Base-by-base conservation (phyloP, 2,888 invertebrate genomes). In the Atrina japonica region DNA sequence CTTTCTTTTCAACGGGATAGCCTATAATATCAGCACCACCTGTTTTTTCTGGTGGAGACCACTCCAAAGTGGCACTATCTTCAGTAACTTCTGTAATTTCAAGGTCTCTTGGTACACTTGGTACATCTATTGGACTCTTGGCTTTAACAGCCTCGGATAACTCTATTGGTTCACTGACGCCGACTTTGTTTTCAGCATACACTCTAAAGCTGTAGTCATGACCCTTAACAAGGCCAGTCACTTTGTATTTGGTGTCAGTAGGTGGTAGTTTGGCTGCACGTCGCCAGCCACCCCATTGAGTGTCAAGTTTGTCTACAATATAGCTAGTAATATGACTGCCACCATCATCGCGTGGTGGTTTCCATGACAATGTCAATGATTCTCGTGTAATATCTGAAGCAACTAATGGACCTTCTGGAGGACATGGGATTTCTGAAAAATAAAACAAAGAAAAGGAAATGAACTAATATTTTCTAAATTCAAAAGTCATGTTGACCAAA, bases 21-120 rank as follows among this genome's bases (percentile, higher is more conserved):
- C 86, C 85, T 43, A 78, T 95, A 41, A 86, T 73, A 9, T 80
- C 79, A 55, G 82, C 72, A 87, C 97, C 97, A 9, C 97, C 97
- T 86, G 97, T 97, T 87, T 97, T 96, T 16, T 94, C 93, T 0
- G 97, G 97, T 3, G 95, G 93, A 56, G 94, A 93, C 98, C 97
- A 98, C 61, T 94, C 93, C 27, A 97, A 91, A 88, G 94, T 94
- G 71, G 96, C 97, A 16, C 83, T 75, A 56, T 86, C 85, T 52
- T 83, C 84, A 16, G 81, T 82, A 47, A 87, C 67, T 59, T 85
- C 83, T 50, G 78, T 81, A 29, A 83, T 82, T 63, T 80, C 78
- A n/a, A 86, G 73, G 72, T 86, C 80, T 45, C 75, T 74, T 18
- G 90, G 89, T 27, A 83, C 74, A 16, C 85, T 83, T 50, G 90